A percentile compares a stretch with the other conserved stretches of the same genome.
Evolutionary conservation across 2,113 vertebrate species (phyloP).

Genomic region (Chaetorhynchus papuensis): DNA sequence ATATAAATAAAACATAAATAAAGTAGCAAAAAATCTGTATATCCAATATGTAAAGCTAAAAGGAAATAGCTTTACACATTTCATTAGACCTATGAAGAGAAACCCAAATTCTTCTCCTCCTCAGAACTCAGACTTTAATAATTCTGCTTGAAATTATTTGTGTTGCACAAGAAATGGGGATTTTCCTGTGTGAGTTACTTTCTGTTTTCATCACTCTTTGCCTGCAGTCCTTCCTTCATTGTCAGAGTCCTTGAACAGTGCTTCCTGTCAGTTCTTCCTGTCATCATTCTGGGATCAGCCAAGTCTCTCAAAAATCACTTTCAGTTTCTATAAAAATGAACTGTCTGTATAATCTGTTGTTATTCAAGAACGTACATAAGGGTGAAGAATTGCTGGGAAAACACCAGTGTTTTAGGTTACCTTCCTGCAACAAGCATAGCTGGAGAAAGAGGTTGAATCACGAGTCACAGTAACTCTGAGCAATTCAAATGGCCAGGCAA

Average conservation of each 20-base stretch:
- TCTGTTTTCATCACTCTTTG: background rate
- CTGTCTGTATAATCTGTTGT: background rate
- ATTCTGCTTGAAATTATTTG: background rate
- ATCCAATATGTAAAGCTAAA: background rate
- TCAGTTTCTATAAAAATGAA: background rate
- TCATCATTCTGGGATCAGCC: background rate
- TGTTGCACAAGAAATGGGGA: background rate
- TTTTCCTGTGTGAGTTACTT: background rate
- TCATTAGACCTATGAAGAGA: background rate
- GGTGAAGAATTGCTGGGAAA: background rate
- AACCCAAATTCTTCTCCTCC: background rate
- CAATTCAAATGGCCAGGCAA: background rate
- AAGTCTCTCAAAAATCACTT: background rate
- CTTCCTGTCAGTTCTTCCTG: background rate
- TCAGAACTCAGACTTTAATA: background rate
- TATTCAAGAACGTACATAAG: background rate
- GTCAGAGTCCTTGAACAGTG: background rate
- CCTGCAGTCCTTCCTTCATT: background rate
- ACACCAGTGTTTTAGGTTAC: fast-evolving
- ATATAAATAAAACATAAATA: background rate
- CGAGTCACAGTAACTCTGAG: background rate
- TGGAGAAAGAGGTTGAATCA: background rate
- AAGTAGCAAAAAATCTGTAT: background rate
- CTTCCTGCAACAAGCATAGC: background rate
- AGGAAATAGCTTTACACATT: background rate